Conservation (phyloP, 2,888 invertebrate genomes). For the Julus scandinavius region DNA sequence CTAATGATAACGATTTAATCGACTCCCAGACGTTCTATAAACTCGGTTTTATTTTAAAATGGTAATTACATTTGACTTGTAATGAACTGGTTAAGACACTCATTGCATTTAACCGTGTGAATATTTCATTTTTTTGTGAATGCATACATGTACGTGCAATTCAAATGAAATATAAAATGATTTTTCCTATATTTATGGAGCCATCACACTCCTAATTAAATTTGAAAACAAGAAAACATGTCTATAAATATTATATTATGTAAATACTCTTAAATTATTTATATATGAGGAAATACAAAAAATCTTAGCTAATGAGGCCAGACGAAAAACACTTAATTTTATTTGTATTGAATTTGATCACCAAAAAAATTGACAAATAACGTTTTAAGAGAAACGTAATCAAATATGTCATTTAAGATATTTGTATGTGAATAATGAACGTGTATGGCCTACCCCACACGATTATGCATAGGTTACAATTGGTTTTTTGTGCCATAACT, state of each 20-base stretch:
- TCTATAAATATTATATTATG: background rate
- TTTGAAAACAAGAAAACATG: background rate
- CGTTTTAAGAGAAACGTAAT: background rate
- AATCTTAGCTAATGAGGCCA: background rate
- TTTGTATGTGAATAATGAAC: background rate
- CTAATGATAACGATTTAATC: background rate
- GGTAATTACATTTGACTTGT: background rate
- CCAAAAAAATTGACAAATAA: background rate
- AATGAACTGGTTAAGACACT: background rate
- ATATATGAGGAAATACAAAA: background rate
- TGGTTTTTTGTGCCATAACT: background rate
- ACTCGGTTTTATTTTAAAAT: background rate
- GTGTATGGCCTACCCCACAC: background rate
- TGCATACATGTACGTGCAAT: background rate
- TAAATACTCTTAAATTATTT: background rate
- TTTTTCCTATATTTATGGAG: background rate
- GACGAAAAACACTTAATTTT: background rate
- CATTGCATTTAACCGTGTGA: background rate
- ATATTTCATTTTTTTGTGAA: background rate
- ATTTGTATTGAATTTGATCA: background rate
- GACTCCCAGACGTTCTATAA: background rate
- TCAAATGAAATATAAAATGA: too few relatives aligned
- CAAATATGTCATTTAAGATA: background rate
- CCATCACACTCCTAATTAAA: background rate
- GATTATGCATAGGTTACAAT: background rate